phyloP scores from a whole-genome alignment of 2,888 invertebrate genomes.

The Barypeithes pellucidus region DNA sequence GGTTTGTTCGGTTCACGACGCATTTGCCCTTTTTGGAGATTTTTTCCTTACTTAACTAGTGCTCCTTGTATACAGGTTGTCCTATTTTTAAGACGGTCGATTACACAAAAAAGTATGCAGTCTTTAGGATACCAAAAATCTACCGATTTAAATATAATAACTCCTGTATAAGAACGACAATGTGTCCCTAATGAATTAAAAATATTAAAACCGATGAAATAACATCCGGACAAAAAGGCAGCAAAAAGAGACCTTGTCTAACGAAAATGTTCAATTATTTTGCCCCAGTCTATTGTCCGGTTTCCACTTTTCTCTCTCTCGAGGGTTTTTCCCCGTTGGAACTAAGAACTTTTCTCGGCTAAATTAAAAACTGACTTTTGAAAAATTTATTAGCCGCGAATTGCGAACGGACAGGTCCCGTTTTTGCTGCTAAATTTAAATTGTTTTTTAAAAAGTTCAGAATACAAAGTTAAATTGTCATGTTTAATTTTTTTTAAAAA shows the following conservation, averaged over 20 bases:
- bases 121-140: too few relatives aligned
- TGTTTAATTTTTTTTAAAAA: too few relatives aligned
- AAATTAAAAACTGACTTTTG: slow-evolving; percentile 20
- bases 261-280: slow-evolving; percentile 6
- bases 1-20: too few relatives aligned
- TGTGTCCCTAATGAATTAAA: too few relatives aligned
- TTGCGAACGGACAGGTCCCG: neutral
- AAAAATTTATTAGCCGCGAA: slow-evolving; percentile 14
- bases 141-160: too few relatives aligned
- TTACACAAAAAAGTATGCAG: too few relatives aligned
- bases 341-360: slow-evolving; percentile 19
- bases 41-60: too few relatives aligned
- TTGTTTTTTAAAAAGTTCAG: slow-evolving; percentile 2
- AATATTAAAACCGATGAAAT: neutral
- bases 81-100: too few relatives aligned
- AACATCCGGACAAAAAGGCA: neutral
- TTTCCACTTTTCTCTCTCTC: slow-evolving; percentile 6
- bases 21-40: too few relatives aligned
- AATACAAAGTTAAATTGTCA: too few relatives aligned
- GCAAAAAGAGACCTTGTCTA: slow-evolving; percentile 1
- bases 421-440: slow-evolving; percentile 7
- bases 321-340: neutral
- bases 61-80: too few relatives aligned
- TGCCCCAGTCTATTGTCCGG: neutral
- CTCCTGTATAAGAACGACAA: too few relatives aligned